Base-by-base conservation (phyloP, 2,888 invertebrate species). In the Mesorhabditis spiculigera region DNA sequence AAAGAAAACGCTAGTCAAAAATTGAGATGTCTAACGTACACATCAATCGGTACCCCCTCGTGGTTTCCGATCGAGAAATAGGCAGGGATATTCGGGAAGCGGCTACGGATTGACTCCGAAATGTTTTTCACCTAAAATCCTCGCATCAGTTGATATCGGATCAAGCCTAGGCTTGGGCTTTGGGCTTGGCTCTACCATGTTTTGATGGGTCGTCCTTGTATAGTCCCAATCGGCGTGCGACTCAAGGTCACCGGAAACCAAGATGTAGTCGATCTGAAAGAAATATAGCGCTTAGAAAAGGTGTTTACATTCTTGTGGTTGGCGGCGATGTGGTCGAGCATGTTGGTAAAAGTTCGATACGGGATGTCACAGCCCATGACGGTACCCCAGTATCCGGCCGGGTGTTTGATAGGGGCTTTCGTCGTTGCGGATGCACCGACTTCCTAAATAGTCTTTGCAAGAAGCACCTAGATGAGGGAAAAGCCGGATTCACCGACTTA, bases 191-290 rank as follows among this genome's bases (percentile, higher is more conserved):
- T n/a, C n/a, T n/a, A 50, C 58, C 58, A 13, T 10, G 8, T n/a
- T 50, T 3, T 50, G 58, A 50, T 50, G 58, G 1, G 58, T 50
- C n/a, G 8, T n/a, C n/a, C 58, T 1, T 3, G 63, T 62, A 58
- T 68, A 71, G 4, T 65, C 65, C 13, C 63, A 64, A 43, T 65
- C 72, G 42, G 70, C 72, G 64, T 72, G 72, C 13, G 68, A 68
- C 65, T 64, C 65, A 5, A 72, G 45, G 43, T 72, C 72, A 13
- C 72, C 72, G 13, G 72, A 66, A n/a, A 72, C 72, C 16, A 72
- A 4, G 8, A 72, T 62, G 66, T 72, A 72, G 64, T 72, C 72
- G 16, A 72, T n/a, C 72, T 72, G 65, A 58, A 70, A 66, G n/a
- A 28, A 28, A 3, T 3, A 1, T 28, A 28, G 28, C 28, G 28